Base-by-base conservation (phyloP, 2,888 invertebrate species). In the Sabatieria punctata region DNA sequence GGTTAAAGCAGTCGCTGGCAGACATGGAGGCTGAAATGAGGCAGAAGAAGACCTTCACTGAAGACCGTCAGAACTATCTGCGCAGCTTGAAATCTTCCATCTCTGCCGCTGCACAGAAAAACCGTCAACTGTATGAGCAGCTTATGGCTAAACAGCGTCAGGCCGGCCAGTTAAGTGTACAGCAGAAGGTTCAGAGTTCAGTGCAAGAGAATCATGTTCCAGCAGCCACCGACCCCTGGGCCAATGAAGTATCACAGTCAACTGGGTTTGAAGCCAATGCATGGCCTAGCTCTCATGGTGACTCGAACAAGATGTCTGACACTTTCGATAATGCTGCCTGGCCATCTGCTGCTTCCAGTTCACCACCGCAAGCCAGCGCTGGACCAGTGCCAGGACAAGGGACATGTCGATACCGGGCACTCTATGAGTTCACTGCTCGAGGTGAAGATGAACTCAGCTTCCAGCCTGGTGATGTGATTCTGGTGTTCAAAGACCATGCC, bases 391-490 rank as follows among this genome's bases (percentile, higher is more conserved):
- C 11, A 15, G 8, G 15, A 23, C 41, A 11, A 6, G 22, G 21
- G 4, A 57, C 58, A 4, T 61, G 61, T 37, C 79, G 80, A 63
- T 91, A 86, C 71, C 77, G 85, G 46, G 91, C 89, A 19, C 73
- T 95, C 41, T 97, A 85, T 65, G 86, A 88, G 66, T 97, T 97
- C 70, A 78, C 78, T 11, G 86, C 91, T 0, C 74, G 93, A 44
- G 88, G 86, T 56, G 74, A 75, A 0, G 97, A 95, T 68, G 95
- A 97, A 66, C 77, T 95, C 27, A 82, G 84, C 21, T 78, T 95
- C 59, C 80, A 82, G 66, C 85, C 89, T 1, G 95, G 93, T 0
- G 95, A 95, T 66, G 76, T 85, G 64, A 84, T 97, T 49, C 71
- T 77, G 68, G 82, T 81, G 11, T 63, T 63, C 50, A 58, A 77